Evolutionary conservation across 2,113 vertebrate genomes (phyloP), one percentile per base, ranked within the genome.

Genomic region (Solenodon paradoxus): DNA sequence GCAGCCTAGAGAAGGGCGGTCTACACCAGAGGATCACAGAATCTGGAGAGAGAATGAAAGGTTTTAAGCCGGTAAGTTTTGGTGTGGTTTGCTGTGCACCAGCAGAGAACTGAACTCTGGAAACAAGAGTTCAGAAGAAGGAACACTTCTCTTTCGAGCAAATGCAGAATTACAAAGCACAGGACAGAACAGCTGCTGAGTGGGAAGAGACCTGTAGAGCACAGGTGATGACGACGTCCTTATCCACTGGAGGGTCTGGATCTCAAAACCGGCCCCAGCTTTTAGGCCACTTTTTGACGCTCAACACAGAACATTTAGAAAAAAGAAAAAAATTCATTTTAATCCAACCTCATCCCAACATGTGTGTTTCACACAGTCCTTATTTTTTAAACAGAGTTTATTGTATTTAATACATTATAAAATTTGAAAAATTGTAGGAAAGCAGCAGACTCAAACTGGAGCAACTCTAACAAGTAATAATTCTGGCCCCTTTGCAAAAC

Each of bases 361-460:
- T 4, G 77, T 96, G 79, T 92, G 95, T 86, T 97, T 94, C 97
- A 98, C 97, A 90, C 97, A 98, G 96, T 98, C 93, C 97, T 96
- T 35, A 7, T 97, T 98, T 97, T 98, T 98, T 97, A 98, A 98
- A 98, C 97, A 98, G 98, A 98, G 96, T 98, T 98, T 98, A 98
- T 98, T 98, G 97, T 98, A 98, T 98, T 98, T 98, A 98, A 98
- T 98, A 98, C 98, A 98, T 98, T 98, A 98, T 98, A 98, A 98
- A 98, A 98, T 98, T 97, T 98, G 97, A 98, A 98, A 98, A 98
- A 98, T 86, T 97, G 98, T 98, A 98, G 98, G 98, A 98, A 98
- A 98, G 98, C 98, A 98, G 98, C 97, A 97, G 98, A 98, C 97
- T 98, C 97, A 98, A 98, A 98, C 98, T 96, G 98, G 98, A 98